A percentile compares a stretch with the other conserved stretches of the same genome.
Evolutionary conservation across 2,888 invertebrate genomes (phyloP).

Genomic region (Bruchidius siliquastri): DNA sequence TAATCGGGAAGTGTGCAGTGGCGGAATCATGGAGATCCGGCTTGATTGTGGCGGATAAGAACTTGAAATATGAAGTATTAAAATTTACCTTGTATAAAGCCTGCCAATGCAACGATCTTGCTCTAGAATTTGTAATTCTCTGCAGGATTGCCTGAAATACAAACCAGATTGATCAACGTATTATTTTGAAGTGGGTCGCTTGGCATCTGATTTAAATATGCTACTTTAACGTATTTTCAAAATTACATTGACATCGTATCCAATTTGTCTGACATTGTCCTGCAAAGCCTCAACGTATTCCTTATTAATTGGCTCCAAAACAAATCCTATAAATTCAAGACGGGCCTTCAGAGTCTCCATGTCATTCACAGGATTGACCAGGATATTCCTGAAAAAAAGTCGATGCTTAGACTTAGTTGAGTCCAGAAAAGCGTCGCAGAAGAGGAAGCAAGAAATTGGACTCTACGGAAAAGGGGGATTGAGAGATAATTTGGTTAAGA

Average conservation of each 20-base stretch:
- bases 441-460: not conserved
- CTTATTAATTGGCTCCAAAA: conserved; percentile 57
- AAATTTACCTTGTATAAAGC: conserved; percentile 61
- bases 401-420: not conserved
- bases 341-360: conserved; percentile 56
- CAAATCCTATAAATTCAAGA: conserved; percentile 67
- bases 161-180: too few relatives aligned
- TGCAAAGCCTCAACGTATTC: conserved; percentile 59
- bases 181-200: too few relatives aligned
- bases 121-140: conserved; percentile 61
- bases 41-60: too few relatives aligned
- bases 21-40: too few relatives aligned
- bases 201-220: too few relatives aligned
- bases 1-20: too few relatives aligned
- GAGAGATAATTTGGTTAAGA: too few relatives aligned
- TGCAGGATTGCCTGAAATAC: conserved; percentile 55
- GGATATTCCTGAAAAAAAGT: conserved; percentile 55
- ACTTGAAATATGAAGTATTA: too few relatives aligned
- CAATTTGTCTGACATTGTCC: conserved; percentile 57
- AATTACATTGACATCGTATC: conserved; percentile 52
- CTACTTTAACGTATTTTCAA: not conserved
- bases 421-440: not conserved
- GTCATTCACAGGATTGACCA: conserved; percentile 68
- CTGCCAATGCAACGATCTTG: conserved; percentile 64
- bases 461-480: too few relatives aligned